These are phyloP conservation scores for Zhuqinia jingwanae DNA, from an alignment of 2,888 invertebrate genomes.

Conservation along the genomic window DNA sequence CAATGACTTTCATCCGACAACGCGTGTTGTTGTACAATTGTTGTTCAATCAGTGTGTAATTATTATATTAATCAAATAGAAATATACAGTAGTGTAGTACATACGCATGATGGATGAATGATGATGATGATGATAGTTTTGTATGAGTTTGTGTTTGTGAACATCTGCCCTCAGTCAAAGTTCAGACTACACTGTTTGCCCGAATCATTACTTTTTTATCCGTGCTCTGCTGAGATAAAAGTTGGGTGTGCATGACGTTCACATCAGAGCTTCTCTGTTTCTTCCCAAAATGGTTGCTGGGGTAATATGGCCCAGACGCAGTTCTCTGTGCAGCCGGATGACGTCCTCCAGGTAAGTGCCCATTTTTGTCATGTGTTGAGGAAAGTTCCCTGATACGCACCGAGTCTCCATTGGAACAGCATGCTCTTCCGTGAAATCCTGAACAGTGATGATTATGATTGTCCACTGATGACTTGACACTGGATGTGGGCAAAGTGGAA, in stretches of 20 bases:
- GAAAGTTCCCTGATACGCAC: conserved; percentile 76
- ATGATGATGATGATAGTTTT: neutral
- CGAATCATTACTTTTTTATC: conserved; percentile 78
- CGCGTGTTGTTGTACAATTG: neutral
- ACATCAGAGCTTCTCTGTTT: conserved; percentile 78
- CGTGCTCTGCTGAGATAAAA: conserved; percentile 62
- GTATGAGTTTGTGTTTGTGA: no score
- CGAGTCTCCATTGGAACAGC: conserved; percentile 77
- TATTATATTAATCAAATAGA: no score
- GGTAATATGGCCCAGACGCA: conserved; percentile 78
- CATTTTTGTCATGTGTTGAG: conserved; percentile 64
- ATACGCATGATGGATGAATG: neutral
- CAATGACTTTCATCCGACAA: neutral
- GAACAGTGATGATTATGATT: conserved; percentile 69
- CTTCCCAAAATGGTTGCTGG: conserved; percentile 73
- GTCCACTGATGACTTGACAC: conserved; percentile 76
- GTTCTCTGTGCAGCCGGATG: conserved; percentile 76
- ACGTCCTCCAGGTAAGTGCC: conserved; percentile 62
- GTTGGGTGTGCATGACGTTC: conserved; percentile 71
- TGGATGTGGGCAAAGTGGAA: conserved; percentile 81
- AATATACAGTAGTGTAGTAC: no score
- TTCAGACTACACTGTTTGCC: conserved; percentile 79
- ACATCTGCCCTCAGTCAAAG: no score
- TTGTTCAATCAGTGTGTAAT: no score
- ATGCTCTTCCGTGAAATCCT: conserved; percentile 53